Evolutionary conservation across 2,797 vertebrate genomes (phyloP).

Genomic region (Falco columbarius): DNA sequence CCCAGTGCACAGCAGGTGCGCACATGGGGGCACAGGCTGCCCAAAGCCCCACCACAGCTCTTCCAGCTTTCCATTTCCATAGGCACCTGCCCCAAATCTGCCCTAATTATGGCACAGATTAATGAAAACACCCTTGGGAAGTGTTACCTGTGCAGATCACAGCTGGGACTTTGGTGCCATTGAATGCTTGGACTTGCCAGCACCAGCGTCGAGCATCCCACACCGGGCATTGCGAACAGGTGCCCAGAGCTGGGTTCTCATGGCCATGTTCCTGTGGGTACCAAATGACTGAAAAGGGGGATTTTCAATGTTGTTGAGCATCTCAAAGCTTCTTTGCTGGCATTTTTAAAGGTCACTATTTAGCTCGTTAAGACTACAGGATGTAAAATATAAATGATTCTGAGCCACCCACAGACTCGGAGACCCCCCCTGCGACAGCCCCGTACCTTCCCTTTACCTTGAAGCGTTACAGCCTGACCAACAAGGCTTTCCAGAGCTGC

Average conservation of each 20-base stretch:
- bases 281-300: not conserved
- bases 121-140: not conserved
- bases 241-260: not conserved
- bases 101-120: not conserved
- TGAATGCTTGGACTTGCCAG: not conserved
- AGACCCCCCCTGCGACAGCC: not conserved
- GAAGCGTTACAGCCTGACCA: not conserved
- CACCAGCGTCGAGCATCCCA: accelerated
- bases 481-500: not conserved
- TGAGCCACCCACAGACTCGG: accelerated
- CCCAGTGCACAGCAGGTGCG: not conserved
- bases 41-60: not conserved
- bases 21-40: accelerated
- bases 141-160: not conserved
- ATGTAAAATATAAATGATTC: slow-evolving; percentile 21
- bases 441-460: not conserved
- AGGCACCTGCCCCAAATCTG: not conserved
- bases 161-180: not conserved
- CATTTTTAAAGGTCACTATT: slow-evolving; percentile 52
- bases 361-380: not conserved
- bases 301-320: not conserved
- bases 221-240: not conserved
- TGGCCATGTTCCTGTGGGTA: not conserved
- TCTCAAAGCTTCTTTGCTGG: not conserved
- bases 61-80: not conserved